Evolutionary conservation across 1,140 invertebrate genomes (phyloP), one percentile per base, ranked within the genome.

Genomic region (Hormaphis cornu): DNA sequence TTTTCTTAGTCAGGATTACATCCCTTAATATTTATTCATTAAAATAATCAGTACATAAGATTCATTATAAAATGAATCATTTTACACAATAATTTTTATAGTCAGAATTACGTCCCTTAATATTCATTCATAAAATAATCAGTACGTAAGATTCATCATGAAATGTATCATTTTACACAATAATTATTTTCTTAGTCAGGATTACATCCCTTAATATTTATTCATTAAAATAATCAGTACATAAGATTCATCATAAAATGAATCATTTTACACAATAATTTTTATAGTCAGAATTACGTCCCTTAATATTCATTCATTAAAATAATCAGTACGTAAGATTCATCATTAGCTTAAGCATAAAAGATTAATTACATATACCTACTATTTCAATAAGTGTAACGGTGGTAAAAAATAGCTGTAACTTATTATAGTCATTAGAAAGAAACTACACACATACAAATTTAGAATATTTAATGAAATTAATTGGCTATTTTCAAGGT

Each of bases 241-340:
- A 14, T 42, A 61, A 42, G 37, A 61, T 40, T 59, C 24, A 61
- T 61, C 37, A 44, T 44, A 35, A 61, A 37, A 42, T 40, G 14
- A 6, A 3, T 52, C 1, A n/a, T 2, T 33, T 16, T 28, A 28
- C 24, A 50, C 6, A 26, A 50, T 16, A 26, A 5, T 22, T n/a
- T 53, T 9, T 58, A n/a, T n/a, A n/a, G n/a, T 59, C 56, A 59
- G 56, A 59, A 59, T 61, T 61, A 61, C 37, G 58, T 61, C 58
- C 40, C 58, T 61, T 61, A 26, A 61, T 61, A 61, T 48, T 1
- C 44, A 48, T 35, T 66, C 44, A 66, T 24, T 61, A 24, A 66
- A 46, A 50, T 14, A 0, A 46, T 66, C 61, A 66, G 18, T 24
- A 0, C 20, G 20, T 22, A 50, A 50, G 61, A 48, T 66, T 50